Evolutionary conservation across 2,113 vertebrate species (phyloP), one percentile per base, ranked within the genome.

Genomic region (Psilopogon haemacephalus): DNA sequence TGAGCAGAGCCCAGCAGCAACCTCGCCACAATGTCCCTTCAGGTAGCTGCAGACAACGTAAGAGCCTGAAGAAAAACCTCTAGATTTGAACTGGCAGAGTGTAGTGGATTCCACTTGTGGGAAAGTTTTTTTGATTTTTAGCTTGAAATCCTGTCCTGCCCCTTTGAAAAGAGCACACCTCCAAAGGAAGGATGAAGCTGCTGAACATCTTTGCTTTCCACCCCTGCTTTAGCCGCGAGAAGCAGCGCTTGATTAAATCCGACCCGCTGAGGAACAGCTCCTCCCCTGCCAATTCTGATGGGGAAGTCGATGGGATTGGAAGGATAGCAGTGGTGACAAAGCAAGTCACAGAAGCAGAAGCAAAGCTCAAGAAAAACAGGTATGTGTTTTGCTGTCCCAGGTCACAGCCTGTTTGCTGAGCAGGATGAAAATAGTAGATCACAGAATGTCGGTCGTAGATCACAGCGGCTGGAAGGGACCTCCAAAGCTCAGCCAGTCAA

Each of bases 341-440:
- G 33, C 98, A 98, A 93, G 96, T 98, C 84, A 94, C 95, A 12
- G 98, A 99, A 86, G 98, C 97, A 3, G 98, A 99, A 96, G 98
- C 98, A 73, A 98, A 97, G 88, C 97, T 99, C 81, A 97, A 77
- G 95, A 99, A 98, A 93, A 98, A 99, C 94, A 98, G 98, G 99
- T 99, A 76, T 93, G 87, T 68, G 11, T 95, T 84, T 82, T 32
- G 48, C 44, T 78, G 30, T 89, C 0, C 0, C 6, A 52, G 40
- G 35, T 65, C 11, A 4, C 78, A 6, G 14, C 15, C 52, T 65
- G 23, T 65, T 74, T 74, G 27, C 30, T 52, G 91, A 90, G 32
- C 35, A 48, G 8, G 4, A 11, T 55, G 27, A 58, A 78, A 48
- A 38, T 15, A 48, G 20, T 32, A 67, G 48, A 30, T 42, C 8